phyloP scores from a whole-genome alignment of 2,797 vertebrate genomes.

The Cryptoblepharus egeriae region DNA sequence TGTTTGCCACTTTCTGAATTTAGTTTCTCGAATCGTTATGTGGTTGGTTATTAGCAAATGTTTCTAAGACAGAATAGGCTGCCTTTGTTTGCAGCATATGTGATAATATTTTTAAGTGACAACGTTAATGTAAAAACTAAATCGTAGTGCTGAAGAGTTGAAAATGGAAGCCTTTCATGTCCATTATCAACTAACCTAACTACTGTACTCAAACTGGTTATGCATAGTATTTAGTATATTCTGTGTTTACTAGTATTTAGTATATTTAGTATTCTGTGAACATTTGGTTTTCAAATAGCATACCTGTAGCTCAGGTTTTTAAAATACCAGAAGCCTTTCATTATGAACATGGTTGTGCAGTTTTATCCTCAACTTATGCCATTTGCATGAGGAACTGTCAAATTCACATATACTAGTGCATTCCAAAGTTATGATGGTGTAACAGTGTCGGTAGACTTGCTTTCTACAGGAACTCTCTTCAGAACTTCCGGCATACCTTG shows the following conservation, averaged over 20 bases:
- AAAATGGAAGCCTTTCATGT: constrained; percentile 14
- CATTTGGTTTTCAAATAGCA: constrained; percentile 25
- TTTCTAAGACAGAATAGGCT: neutral
- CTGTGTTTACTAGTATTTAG: constrained; percentile 19
- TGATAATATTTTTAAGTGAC: constrained; percentile 22
- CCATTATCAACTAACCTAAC: constrained; percentile 17
- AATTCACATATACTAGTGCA: too few relatives aligned
- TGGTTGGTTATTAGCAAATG: neutral
- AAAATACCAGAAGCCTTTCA: too few relatives aligned
- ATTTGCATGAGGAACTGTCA: too few relatives aligned
- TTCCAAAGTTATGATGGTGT: too few relatives aligned
- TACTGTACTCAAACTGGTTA: constrained; percentile 20
- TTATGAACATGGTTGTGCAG: too few relatives aligned
- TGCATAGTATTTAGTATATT: constrained; percentile 20
- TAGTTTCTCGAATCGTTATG: neutral
- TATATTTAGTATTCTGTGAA: neutral
- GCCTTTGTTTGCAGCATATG: constrained; percentile 6
- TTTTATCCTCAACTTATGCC: neutral
- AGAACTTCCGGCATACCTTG: too few relatives aligned
- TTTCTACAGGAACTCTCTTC: too few relatives aligned
- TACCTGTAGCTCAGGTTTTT: neutral
- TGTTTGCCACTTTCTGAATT: neutral
- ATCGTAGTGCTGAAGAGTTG: neutral
- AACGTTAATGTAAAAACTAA: neutral
- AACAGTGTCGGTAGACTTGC: too few relatives aligned